Conservation (phyloP, 2,888 invertebrate species). For the Lithophane socia region DNA sequence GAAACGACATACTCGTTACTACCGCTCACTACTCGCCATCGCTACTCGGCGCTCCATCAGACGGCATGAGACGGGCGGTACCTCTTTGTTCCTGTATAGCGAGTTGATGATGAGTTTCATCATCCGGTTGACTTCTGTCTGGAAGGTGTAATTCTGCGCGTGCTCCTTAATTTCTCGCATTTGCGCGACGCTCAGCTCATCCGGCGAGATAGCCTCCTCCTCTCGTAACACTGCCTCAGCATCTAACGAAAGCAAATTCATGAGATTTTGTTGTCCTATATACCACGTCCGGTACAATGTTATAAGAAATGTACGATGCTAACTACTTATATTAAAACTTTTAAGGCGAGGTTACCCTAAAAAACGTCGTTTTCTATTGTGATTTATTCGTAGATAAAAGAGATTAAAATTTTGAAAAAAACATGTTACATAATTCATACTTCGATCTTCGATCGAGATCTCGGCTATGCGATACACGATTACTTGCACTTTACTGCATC, state of each 20-base stretch:
- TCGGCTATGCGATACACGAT: too few species aligned
- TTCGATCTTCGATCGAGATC: too few species aligned
- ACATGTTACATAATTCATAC: too few species aligned
- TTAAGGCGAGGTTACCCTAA: too few species aligned
- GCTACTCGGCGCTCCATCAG: not conserved
- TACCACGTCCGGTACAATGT: not conserved
- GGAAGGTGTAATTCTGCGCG: slow-evolving; percentile 97
- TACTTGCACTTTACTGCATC: too few species aligned
- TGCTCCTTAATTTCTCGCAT: slow-evolving; percentile 97
- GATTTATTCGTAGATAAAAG: too few species aligned
- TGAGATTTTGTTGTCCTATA: not conserved
- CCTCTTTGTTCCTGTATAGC: slow-evolving; percentile 99
- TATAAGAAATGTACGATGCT: not conserved
- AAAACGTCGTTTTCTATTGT: too few species aligned
- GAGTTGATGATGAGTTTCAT: slow-evolving; percentile 99
- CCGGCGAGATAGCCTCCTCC: slow-evolving; percentile 98
- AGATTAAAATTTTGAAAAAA: too few species aligned
- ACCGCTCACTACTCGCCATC: not conserved
- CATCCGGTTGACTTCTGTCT: slow-evolving; percentile 99
- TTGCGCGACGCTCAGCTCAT: slow-evolving; percentile 98
- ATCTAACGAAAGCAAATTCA: slow-evolving; percentile 89
- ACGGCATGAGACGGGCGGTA: slow-evolving; percentile 69
- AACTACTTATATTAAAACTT: too few species aligned
- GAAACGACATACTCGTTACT: slow-evolving; percentile 59
- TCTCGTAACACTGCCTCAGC: slow-evolving; percentile 97